phyloP scores from a whole-genome alignment of 2,113 vertebrate species.

The Anolis sagrei region DNA sequence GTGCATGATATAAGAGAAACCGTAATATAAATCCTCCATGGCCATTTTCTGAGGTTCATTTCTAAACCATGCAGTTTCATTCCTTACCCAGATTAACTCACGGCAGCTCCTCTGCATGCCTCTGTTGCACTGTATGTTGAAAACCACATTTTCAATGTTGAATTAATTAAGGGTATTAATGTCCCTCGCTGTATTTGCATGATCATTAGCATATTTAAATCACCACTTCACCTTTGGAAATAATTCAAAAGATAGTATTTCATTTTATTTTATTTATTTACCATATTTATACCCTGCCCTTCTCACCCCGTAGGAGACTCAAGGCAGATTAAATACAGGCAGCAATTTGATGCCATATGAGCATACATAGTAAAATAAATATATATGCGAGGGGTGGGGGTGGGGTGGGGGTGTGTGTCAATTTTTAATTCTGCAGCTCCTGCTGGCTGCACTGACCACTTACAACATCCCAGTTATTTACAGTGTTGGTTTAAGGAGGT shows the following conservation, averaged over 20 bases:
- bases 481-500: background rate
- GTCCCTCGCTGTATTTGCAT: background rate
- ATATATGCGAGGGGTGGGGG: too few species aligned
- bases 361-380: too few species aligned
- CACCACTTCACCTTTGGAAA: background rate
- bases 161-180: background rate
- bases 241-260: background rate
- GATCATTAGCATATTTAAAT: background rate
- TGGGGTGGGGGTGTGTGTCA: too few species aligned
- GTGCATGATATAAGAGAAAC: background rate
- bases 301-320: too few species aligned
- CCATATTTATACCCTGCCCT: too few species aligned
- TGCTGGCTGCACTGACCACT: too few species aligned
- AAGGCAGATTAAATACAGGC: too few species aligned
- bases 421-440: too few species aligned
- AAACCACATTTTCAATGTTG: background rate
- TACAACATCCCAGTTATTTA: background rate
- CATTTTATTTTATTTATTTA: too few species aligned
- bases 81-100: background rate
- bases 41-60: background rate
- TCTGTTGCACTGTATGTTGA: background rate
- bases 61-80: background rate
- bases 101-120: background rate
- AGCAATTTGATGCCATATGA: too few species aligned
- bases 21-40: background rate